Base-by-base conservation (phyloP, 2,888 invertebrate genomes). In the Drosophila emarginata region DNA sequence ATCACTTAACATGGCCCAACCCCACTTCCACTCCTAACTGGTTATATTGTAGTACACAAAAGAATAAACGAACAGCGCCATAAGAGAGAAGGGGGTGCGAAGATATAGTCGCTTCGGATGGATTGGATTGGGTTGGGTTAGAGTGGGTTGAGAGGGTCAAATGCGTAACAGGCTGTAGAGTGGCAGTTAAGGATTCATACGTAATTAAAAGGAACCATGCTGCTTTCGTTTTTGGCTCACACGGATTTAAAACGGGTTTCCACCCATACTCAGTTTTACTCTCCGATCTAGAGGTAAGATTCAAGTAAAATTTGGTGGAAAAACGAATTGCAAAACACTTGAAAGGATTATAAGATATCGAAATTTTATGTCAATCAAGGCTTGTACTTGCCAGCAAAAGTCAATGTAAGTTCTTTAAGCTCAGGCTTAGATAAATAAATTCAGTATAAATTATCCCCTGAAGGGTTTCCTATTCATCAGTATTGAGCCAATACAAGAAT, bases 161-260 rank as follows among this genome's bases (percentile, higher is more conserved):
- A 62, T 56, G 56, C 37, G 50, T 50, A 61, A 21, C 15, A 54
- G 12, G 26, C 50, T 14, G 37, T 26, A 62, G 56, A 40, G 36
- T 56, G 56, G 39, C 52, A 53, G 53, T 39, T 26, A 36, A 69
- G 74, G 64, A 74, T 62, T 72, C 80, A 65, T 70, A 72, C 80
- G 78, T 86, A 86, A 82, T 82, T 86, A 86, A 83, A 80, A 61
- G 77, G 56, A 66, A 66, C 71, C 84, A 78, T 74, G 80, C 80
- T 80, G 80, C 9, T 77, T 65, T 51, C 28, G n/a, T 36, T 26
- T 36, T 54, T 54, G 18, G 54, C 36, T 36, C 18, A 54, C 54
- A 61, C 39, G 54, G 15, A 61, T 56, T 45, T 50, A 7, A 32
- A 50, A 21, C 28, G 26, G 45, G 59, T 40, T 40, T n/a, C 15